phyloP scores from a whole-genome alignment of 2,797 vertebrate genomes.

The Lithobates pipiens region DNA sequence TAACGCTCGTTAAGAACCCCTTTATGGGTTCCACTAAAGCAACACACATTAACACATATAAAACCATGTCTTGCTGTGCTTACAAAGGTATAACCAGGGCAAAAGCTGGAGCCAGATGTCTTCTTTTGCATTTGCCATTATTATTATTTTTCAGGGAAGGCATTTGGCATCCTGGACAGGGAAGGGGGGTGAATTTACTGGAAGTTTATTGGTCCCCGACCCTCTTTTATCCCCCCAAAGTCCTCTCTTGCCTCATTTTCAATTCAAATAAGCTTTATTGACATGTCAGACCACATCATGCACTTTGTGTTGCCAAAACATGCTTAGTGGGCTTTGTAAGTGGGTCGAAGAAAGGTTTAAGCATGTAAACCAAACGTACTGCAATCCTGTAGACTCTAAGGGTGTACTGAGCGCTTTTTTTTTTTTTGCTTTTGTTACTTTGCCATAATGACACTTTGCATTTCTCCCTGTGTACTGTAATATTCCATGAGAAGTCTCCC shows the following conservation, averaged over 20 bases:
- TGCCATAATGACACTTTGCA: neutral
- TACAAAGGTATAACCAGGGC: too few relatives aligned
- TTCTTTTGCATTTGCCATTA: neutral
- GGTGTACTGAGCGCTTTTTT: too few relatives aligned
- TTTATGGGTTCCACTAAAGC: too few relatives aligned
- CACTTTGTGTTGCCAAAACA: neutral
- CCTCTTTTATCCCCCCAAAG: constrained; percentile 16
- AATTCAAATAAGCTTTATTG: constrained; percentile 14
- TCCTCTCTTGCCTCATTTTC: constrained; percentile 14
- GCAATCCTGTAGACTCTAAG: neutral
- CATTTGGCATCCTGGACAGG: neutral
- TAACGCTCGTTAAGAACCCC: too few relatives aligned
- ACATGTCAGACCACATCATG: neutral
- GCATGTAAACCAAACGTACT: neutral
- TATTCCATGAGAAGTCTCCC: neutral
- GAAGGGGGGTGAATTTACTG: neutral
- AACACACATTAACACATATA: too few relatives aligned
- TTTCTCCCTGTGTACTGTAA: neutral
- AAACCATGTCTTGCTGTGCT: too few relatives aligned
- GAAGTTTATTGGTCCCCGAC: constrained; percentile 18
- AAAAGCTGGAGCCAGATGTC: too few relatives aligned
- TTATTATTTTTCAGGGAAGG: neutral
- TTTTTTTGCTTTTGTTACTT: neutral
- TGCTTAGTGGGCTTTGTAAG: neutral
- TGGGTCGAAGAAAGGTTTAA: too few relatives aligned